Percentiles rank a stretch among this genome's conserved stretches.
phyloP scores from a whole-genome alignment of 2,888 invertebrate genomes.

The Diploptera punctata region DNA sequence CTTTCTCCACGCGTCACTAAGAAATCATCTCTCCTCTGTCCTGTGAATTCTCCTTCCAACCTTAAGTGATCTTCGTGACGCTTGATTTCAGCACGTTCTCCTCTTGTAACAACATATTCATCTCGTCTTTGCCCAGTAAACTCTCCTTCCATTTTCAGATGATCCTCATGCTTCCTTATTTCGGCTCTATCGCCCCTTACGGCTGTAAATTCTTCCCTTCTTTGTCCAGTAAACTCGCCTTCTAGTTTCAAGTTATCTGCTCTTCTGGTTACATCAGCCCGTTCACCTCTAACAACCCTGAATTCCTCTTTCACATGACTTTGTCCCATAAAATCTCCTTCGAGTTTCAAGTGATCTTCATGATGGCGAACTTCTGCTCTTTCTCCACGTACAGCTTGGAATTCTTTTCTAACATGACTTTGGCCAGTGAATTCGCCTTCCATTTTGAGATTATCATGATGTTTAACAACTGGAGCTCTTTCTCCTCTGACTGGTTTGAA shows the following conservation, averaged over 20 bases:
- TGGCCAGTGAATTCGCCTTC: constrained; percentile 63
- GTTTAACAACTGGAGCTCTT: constrained; percentile 48
- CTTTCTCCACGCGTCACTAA: constrained; percentile 52
- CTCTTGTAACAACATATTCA: constrained; percentile 54
- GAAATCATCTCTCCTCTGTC: constrained; percentile 39
- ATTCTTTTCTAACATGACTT: constrained; percentile 58
- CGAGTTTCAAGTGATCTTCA: constrained; percentile 47
- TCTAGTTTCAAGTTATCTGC: constrained; percentile 61
- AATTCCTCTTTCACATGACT: constrained; percentile 50
- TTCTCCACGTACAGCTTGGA: constrained; percentile 51
- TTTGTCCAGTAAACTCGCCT: constrained; percentile 63
- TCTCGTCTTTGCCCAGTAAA: constrained; percentile 57
- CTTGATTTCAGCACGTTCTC: constrained; percentile 67
- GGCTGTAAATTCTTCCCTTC: constrained; percentile 54
- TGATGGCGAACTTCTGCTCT: constrained; percentile 57
- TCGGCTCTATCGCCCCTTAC: constrained; percentile 52
- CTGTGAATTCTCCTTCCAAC: constrained; percentile 49
- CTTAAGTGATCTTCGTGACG: constrained; percentile 67
- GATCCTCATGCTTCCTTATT: constrained; percentile 47
- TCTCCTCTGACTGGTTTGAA: constrained; percentile 56
- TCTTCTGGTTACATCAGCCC: constrained; percentile 50
- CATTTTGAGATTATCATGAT: constrained; percentile 64
- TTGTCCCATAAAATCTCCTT: constrained; percentile 50
- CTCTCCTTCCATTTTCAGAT: constrained; percentile 45
- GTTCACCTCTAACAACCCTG: constrained; percentile 48